A percentile compares a stretch with the other conserved stretches of the same genome.
Conservation (phyloP, 2,113 vertebrate species). For the Leptocoma aspasia region DNA sequence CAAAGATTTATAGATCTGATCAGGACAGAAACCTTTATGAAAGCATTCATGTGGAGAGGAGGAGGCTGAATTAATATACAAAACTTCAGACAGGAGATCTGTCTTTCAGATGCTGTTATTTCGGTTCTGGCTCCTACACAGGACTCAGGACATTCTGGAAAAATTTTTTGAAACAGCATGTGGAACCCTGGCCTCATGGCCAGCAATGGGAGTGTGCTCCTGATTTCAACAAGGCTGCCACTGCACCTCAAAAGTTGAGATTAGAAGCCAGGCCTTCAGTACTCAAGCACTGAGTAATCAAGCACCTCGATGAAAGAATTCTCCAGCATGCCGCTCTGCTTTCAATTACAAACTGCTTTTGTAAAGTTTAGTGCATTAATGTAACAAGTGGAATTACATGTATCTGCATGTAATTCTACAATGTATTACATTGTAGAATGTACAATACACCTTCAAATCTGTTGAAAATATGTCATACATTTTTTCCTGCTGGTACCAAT, state of each 20-base stretch:
- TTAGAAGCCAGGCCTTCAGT: background rate
- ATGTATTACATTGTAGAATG: no score
- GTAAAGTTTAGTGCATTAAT: background rate
- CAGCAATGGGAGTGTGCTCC: accelerated
- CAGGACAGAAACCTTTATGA: background rate
- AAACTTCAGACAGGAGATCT: background rate
- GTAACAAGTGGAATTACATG: background rate
- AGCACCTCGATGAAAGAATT: background rate
- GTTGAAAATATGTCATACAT: background rate
- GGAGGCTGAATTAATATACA: background rate
- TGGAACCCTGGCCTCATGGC: background rate
- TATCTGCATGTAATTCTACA: no score
- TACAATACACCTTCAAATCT: background rate
- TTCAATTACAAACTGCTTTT: background rate
- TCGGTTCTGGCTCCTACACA: background rate
- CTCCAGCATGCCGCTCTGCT: background rate
- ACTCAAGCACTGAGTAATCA: background rate
- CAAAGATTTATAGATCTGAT: background rate
- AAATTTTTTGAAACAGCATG: background rate
- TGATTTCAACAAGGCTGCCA: background rate
- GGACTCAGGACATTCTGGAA: background rate
- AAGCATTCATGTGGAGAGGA: background rate
- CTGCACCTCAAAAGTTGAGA: background rate
- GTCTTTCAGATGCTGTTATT: slow-evolving; percentile 10
- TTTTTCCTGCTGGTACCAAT: slow-evolving; percentile 24